Base-by-base conservation (phyloP, 2,888 invertebrate species). In the Kuschelorhynchus macadamiae region DNA sequence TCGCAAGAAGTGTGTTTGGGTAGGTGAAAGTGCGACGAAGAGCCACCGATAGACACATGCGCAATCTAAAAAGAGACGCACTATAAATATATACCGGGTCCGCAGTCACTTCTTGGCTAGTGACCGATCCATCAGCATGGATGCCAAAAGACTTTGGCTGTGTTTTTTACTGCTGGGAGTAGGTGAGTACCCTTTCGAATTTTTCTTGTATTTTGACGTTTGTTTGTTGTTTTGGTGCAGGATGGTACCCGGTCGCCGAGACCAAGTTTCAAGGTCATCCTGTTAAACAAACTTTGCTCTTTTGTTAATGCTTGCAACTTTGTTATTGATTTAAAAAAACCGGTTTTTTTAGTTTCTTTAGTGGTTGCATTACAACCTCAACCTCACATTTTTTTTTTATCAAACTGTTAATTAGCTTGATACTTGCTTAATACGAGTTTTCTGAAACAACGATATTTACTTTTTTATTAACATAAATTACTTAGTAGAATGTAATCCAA, bases 71-170 rank as follows among this genome's bases (percentile, higher is more conserved):
- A 76, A 80, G 76, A 72, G 74, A 70, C 77, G 70, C 76, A 73
- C 77, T 85, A 85, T 85, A 85, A 84, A 84, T 84, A 84, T 82
- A 84, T 82, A 84, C 80, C 79, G 78, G 78, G 77, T 76, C 78
- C 71, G 76, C 78, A 74, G 62, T 79, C 83, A 83, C 82, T 83
- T 82, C 83, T 84, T 82, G 79, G 81, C 80, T 82, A 83, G 83
- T 83, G 82, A 79, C 81, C 76, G 79, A 80, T 77, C 76, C 77
- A 81, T 81, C 81, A 83, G 82, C 80, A 84, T 84, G 84, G 83
- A 81, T 79, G 77, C 76, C 79, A 82, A 81, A 78, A 80, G 77
- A 73, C 74, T 84, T 79, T 84, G 84, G 84, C 81, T 84, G 83
- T 85, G 83, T 81, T 81, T 80, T 81, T 81, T 84, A 61, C 71